Evolutionary conservation across 2,113 vertebrate genomes (phyloP).

Genomic region (Physeter macrocephalus): DNA sequence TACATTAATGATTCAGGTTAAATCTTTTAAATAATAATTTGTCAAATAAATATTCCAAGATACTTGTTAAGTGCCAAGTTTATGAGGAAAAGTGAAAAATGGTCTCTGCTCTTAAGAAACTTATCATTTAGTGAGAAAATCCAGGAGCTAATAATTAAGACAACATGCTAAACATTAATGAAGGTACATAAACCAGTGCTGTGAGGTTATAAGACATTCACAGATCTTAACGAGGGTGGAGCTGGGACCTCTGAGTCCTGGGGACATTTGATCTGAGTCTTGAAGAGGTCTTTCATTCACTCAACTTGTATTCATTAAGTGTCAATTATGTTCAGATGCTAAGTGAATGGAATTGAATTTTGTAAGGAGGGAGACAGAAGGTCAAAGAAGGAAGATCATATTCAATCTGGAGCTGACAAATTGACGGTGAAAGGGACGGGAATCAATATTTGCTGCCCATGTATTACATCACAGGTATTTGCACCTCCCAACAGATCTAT

Average conservation of each 20-base stretch:
- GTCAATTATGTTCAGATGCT: slow-evolving; percentile 25
- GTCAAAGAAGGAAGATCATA: slow-evolving; percentile 19
- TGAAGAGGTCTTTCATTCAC: slow-evolving; percentile 23
- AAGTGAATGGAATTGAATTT: slow-evolving; percentile 28
- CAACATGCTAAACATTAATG: background rate
- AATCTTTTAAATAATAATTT: background rate
- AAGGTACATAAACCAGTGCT: background rate
- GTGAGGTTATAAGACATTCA: background rate
- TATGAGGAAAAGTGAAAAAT: background rate
- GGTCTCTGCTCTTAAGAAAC: background rate
- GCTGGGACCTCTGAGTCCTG: background rate
- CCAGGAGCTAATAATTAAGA: background rate
- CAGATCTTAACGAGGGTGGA: background rate
- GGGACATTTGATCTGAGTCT: background rate
- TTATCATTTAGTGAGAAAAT: background rate
- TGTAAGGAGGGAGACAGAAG: background rate
- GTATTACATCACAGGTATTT: background rate
- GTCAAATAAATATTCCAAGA: background rate
- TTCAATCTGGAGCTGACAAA: slow-evolving; percentile 19
- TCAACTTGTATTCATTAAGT: slow-evolving; percentile 4
- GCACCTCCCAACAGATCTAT: background rate
- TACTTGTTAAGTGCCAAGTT: background rate
- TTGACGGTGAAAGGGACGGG: background rate
- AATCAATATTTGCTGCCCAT: background rate
- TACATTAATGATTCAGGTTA: slow-evolving; percentile 6